Evolutionary conservation across 64 coral and sea anemone genomes (phyloP).

Genomic region (Montipora cactus): DNA sequence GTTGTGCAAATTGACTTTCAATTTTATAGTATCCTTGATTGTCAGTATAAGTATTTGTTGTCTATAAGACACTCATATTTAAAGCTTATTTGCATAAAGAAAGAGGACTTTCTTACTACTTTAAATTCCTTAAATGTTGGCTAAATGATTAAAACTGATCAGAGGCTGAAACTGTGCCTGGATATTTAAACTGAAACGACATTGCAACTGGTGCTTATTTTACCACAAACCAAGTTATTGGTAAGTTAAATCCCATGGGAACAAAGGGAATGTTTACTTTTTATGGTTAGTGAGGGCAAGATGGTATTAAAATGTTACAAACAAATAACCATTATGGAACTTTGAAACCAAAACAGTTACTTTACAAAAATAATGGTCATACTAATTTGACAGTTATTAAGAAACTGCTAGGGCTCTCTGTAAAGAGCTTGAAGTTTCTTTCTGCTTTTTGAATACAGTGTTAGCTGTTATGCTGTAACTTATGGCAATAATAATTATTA

Average conservation of each 20-base stretch:
- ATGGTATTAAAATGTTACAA: neutral
- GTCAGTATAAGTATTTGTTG: too few relatives aligned
- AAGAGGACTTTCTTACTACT: too few relatives aligned
- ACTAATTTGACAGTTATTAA: neutral
- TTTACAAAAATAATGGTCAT: neutral
- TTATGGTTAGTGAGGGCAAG: neutral
- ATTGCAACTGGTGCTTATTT: neutral
- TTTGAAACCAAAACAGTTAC: neutral
- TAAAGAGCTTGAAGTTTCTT: neutral
- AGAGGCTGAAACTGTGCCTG: neutral
- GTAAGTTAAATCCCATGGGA: neutral
- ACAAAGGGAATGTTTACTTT: neutral
- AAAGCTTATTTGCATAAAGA: too few relatives aligned
- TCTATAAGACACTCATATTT: too few relatives aligned
- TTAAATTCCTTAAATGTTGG: neutral
- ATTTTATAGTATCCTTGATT: too few relatives aligned
- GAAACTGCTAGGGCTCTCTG: neutral
- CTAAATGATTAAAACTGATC: neutral
- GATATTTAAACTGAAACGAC: neutral
- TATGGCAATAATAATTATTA: too few relatives aligned
- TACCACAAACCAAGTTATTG: neutral
- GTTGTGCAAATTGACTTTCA: too few relatives aligned
- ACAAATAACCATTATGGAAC: neutral
- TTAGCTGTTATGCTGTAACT: neutral
- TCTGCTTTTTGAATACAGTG: neutral